Base-by-base conservation (phyloP, 64 coral and sea anemone species). In the Porites lutea region DNA sequence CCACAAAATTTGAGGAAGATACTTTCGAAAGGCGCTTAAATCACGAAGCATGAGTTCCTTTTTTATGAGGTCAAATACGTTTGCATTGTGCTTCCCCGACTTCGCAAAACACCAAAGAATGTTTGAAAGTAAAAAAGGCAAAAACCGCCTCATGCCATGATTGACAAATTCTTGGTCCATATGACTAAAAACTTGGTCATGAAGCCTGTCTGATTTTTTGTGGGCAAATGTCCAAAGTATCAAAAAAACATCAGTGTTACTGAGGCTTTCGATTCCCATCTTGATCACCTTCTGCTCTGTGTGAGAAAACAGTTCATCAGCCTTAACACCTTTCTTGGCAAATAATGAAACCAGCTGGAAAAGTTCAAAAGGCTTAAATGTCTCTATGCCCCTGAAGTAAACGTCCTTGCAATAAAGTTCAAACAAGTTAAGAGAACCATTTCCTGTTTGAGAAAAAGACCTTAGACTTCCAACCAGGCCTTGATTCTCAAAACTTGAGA, bases 1-100 rank as follows among this genome's bases (percentile, higher is more conserved):
- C 65, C 65, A 67, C 65, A 67, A 67, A 67, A 67, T 21, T 67
- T 67, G 20, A 20, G 65, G 65, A n/a, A 67, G 65, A 67, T 67
- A 67, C 65, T 67, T 67, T 13, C 65, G 9, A 15, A 67, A 67
- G 15, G 65, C n/a, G 65, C 65, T 67, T 67, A 67, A 18, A 7
- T 67, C 65, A n/a, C 65, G n/a, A 67, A 67, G 65, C 65, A 67
- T 19, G 6, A 67, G 65, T 67, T 67, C 65, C 6, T 67, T 6
- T 18, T 67, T 21, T 11, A 67, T 67, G 65, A 67, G 10, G 2
- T 67, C 65, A 67, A 19, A 67, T 4, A 21, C 14, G 10, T 18
- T 67, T 3, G 65, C 65, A 18, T 67, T 13, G 14, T 67, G 65
- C 14, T 21, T 67, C 6, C 65, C 65, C 2, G 65, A 13, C 14